These are phyloP conservation scores for Dusona sp. DNA, from an alignment of 2,888 invertebrate genomes.

Conservation along the genomic window DNA sequence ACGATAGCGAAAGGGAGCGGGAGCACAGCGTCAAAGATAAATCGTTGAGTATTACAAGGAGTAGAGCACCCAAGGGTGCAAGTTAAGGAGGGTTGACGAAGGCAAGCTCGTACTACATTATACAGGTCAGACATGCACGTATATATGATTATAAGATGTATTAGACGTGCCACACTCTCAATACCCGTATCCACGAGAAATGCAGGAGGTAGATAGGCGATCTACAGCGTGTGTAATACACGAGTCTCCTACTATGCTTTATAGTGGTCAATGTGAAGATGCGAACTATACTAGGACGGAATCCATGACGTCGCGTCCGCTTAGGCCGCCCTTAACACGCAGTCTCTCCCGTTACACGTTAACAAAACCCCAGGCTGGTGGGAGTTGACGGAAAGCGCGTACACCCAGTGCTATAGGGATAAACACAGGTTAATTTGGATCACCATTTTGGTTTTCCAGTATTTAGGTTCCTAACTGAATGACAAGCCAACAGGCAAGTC, in stretches of 20 bases:
- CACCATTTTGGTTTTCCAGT: neutral
- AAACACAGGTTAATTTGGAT: neutral
- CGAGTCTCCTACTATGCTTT: slow-evolving; percentile 13
- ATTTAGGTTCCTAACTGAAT: neutral
- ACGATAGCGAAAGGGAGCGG: slow-evolving; percentile 31
- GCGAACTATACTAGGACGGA: neutral
- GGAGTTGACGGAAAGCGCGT: neutral
- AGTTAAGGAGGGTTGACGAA: slow-evolving; percentile 59
- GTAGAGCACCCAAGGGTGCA: slow-evolving; percentile 44
- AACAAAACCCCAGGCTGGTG: slow-evolving; percentile 26
- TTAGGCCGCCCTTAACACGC: slow-evolving; percentile 60
- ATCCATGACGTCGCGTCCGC: slow-evolving; percentile 65
- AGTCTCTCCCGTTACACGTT: slow-evolving; percentile 51
- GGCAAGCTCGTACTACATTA: slow-evolving; percentile 39
- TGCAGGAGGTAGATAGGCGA: slow-evolving; percentile 38
- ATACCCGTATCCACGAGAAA: slow-evolving; percentile 40
- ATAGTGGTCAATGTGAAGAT: slow-evolving; percentile 34
- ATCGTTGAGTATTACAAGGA: slow-evolving; percentile 51
- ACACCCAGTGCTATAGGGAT: neutral
- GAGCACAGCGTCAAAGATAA: slow-evolving; percentile 59
- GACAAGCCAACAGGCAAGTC: too few relatives aligned
- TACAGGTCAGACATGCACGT: slow-evolving; percentile 18
- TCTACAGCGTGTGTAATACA: slow-evolving; percentile 41
- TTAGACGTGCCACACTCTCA: slow-evolving; percentile 42
- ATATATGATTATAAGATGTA: slow-evolving; percentile 41